Percentiles rank a stretch among this genome's conserved stretches.
These are phyloP conservation scores for Bucco capensis DNA, from an alignment of 2,113 vertebrate species.

Conservation along the genomic window DNA sequence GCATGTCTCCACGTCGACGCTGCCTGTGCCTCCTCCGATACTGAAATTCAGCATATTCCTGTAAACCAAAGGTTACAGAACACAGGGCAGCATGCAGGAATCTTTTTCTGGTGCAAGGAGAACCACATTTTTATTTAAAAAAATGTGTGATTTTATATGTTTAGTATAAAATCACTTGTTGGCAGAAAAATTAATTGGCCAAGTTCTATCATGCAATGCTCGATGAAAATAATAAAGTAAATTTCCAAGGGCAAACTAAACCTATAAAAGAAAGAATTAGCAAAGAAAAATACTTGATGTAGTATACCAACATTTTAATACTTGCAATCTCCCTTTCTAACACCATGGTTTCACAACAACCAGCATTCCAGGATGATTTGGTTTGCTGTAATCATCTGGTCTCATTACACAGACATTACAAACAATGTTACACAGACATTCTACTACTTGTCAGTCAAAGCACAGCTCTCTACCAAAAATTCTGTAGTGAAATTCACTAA, in stretches of 20 bases:
- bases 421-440: not conserved
- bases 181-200: constrained; percentile 59
- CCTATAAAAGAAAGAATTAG: not conserved
- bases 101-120: constrained; percentile 53
- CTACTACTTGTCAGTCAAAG: not conserved
- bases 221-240: constrained; percentile 13
- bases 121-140: constrained; percentile 51
- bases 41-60: constrained; percentile 99
- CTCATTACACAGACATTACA: too few species aligned
- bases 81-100: constrained; percentile 76
- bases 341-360: not conserved
- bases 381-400: not conserved
- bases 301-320: constrained; percentile 32
- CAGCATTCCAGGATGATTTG: not conserved
- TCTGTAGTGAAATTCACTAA: not conserved
- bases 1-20: constrained; percentile 88
- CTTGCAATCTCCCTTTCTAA: constrained; percentile 67
- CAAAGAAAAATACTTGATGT: not conserved
- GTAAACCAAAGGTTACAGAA: constrained; percentile 79
- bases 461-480: not conserved
- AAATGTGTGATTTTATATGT: constrained; percentile 74
- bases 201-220: constrained; percentile 59
- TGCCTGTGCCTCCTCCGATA: constrained; percentile 92
- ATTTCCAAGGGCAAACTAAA: not conserved
- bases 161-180: constrained; percentile 71